phyloP scores from a whole-genome alignment of 2,797 vertebrate species.

The Fratercula arctica region DNA sequence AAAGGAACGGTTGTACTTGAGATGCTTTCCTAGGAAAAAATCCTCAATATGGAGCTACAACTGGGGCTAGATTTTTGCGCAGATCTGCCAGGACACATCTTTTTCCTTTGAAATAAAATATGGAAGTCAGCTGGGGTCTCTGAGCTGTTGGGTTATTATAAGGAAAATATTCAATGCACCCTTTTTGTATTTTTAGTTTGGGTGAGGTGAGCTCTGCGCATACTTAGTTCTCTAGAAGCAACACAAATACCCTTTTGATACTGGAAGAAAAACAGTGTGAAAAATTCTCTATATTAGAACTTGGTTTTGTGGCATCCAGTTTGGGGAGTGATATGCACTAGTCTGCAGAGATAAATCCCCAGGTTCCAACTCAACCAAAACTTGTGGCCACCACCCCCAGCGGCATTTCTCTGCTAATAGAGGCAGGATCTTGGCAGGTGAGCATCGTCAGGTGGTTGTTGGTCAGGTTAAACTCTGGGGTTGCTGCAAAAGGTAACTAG shows the following conservation, averaged over 20 bases:
- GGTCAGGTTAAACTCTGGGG: neutral
- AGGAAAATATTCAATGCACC: neutral
- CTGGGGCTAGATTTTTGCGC: neutral
- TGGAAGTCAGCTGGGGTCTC: neutral
- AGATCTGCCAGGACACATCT: neutral
- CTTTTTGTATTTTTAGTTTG: neutral
- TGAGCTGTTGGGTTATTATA: neutral
- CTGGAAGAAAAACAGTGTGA: neutral
- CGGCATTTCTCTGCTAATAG: neutral
- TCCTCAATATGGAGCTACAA: neutral
- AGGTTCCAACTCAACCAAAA: neutral
- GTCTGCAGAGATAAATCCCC: neutral
- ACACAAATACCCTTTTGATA: neutral
- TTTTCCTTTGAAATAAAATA: neutral
- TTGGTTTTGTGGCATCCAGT: neutral
- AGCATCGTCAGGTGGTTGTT: rapidly evolving
- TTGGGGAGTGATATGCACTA: neutral
- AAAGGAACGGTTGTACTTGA: neutral
- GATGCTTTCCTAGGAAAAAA: conserved; percentile 1
- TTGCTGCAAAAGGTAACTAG: neutral
- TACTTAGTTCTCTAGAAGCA: neutral
- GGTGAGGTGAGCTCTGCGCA: neutral
- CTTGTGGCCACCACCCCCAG: neutral
- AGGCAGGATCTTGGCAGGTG: neutral
- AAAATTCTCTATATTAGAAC: neutral